A percentile compares a stretch with the other conserved stretches of the same genome.
Evolutionary conservation across 2,797 vertebrate genomes (phyloP).

Genomic region (Spondyliosoma cantharus): DNA sequence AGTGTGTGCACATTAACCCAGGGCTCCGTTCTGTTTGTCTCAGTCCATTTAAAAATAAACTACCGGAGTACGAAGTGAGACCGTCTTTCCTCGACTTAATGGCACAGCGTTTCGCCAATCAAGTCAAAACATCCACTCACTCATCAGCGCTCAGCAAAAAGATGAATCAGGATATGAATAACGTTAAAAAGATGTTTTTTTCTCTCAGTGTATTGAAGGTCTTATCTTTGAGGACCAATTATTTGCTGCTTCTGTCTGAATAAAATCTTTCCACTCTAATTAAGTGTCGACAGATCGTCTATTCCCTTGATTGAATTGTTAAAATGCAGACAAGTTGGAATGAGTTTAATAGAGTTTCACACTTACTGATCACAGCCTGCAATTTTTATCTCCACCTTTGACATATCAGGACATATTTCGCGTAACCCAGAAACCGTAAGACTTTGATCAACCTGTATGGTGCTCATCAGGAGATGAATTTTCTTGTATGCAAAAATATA

Average conservation of each 20-base stretch:
- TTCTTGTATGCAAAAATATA: no score
- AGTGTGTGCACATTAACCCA: slow-evolving; percentile 35
- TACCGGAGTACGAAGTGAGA: background rate
- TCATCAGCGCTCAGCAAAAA: slow-evolving; percentile 4
- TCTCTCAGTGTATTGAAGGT: slow-evolving; percentile 2
- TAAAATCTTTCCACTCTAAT: slow-evolving; percentile 4
- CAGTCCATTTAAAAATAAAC: background rate
- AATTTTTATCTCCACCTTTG: background rate
- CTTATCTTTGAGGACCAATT: slow-evolving; percentile 2
- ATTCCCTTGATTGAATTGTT: background rate
- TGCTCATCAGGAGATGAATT: background rate
- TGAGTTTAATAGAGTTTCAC: background rate
- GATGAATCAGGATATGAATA: slow-evolving; percentile 19
- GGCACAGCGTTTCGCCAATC: slow-evolving; percentile 21
- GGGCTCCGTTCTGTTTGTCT: slow-evolving; percentile 20
- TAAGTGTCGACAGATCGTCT: background rate
- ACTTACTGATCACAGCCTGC: background rate
- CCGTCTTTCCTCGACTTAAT: slow-evolving; percentile 8
- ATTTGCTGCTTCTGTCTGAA: slow-evolving; percentile 13
- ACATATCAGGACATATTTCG: background rate
- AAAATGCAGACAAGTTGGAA: slow-evolving; percentile 3
- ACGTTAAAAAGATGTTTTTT: background rate
- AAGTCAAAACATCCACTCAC: slow-evolving; percentile 25
- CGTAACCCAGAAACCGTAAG: no score
- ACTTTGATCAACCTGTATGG: background rate